These are phyloP conservation scores for Sciurus vulgaris DNA, from an alignment of 2,797 vertebrate genomes.

Conservation along the genomic window DNA sequence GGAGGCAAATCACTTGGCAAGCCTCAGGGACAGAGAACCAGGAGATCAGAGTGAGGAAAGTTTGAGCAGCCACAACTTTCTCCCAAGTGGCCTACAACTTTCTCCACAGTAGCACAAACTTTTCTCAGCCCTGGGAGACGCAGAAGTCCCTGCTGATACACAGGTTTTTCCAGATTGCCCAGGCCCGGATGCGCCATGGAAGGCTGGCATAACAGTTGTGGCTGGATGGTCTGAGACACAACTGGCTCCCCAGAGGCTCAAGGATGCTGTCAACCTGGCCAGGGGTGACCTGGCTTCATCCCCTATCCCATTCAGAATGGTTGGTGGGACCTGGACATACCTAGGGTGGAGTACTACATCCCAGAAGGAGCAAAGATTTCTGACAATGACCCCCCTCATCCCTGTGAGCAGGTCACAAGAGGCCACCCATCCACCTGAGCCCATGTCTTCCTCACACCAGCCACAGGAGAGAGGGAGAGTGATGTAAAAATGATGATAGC, in stretches of 20 bases:
- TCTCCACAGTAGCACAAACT: not conserved
- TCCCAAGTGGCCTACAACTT: constrained; percentile 34
- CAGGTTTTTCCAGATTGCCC: not conserved
- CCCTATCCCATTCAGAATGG: not conserved
- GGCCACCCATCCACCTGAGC: not conserved
- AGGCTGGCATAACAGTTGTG: not conserved
- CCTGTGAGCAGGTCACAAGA: not conserved
- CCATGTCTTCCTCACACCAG: not conserved
- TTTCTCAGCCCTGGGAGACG: not conserved
- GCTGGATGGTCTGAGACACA: not conserved
- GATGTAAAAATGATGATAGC: constrained; percentile 33
- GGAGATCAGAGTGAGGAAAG: constrained; percentile 69
- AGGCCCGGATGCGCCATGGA: not conserved
- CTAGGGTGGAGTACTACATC: not conserved
- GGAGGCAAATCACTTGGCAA: constrained; percentile 37
- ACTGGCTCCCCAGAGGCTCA: not conserved
- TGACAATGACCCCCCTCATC: not conserved
- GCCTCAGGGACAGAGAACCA: not conserved
- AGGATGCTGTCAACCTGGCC: not conserved
- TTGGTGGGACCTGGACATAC: not conserved
- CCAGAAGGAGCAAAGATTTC: too few species aligned
- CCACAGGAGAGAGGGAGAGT: not conserved
- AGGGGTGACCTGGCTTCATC: not conserved
- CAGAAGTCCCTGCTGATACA: not conserved
- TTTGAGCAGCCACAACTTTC: constrained; percentile 56